A percentile compares a stretch with the other conserved stretches of the same genome.
These are phyloP conservation scores for Celastrina argiolus DNA, from an alignment of 2,888 invertebrate genomes.

Conservation along the genomic window DNA sequence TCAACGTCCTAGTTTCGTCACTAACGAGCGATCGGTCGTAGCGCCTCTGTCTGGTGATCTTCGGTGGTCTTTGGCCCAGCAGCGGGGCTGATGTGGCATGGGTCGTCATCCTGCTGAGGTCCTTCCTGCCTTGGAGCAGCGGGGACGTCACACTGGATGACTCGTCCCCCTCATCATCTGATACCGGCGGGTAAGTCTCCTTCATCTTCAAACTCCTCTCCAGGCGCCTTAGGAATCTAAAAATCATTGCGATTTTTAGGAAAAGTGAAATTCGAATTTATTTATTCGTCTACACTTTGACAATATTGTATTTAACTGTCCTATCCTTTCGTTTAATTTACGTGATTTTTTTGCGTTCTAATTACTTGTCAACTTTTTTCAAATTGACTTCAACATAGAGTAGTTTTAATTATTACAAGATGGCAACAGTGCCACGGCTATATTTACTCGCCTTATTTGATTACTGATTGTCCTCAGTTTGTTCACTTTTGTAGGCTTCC, in stretches of 20 bases:
- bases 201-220: conserved; percentile 84
- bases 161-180: conserved; percentile 78
- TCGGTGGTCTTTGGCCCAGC: conserved; percentile 67
- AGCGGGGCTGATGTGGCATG: conserved; percentile 70
- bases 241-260: too few species aligned
- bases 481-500: conserved; percentile 80
- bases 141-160: conserved; percentile 83
- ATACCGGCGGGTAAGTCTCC: conserved; percentile 78
- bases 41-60: conserved; percentile 67
- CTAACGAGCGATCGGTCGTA: conserved; percentile 65
- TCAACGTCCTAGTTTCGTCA: conserved; percentile 67
- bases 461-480: conserved; percentile 85
- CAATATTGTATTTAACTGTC: too few species aligned
- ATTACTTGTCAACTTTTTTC: too few species aligned
- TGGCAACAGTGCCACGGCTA: too few species aligned
- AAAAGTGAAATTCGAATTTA: too few species aligned
- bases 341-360: too few species aligned
- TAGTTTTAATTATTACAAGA: too few species aligned
- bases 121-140: conserved; percentile 68
- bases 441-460: conserved; percentile 81
- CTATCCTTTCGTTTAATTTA: too few species aligned
- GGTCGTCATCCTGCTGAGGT: conserved; percentile 50
- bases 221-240: conserved; percentile 83
- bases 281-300: too few species aligned
- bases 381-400: too few species aligned